Evolutionary conservation across 2,797 vertebrate genomes (phyloP).

Genomic region (Philypnodon macrostomus): DNA sequence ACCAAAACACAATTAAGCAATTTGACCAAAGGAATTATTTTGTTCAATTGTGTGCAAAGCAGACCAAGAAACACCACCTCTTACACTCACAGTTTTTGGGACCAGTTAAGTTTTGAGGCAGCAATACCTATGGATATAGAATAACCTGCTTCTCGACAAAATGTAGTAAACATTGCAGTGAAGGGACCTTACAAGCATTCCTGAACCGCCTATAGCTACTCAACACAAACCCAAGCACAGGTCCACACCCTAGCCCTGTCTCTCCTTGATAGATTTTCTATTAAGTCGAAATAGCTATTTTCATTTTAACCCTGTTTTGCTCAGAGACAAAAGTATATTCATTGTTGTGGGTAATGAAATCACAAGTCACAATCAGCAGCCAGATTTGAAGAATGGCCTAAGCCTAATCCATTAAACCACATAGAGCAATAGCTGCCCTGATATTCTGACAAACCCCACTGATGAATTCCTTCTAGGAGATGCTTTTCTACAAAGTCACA

Average conservation of each 20-base stretch:
- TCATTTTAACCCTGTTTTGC: constrained; percentile 55
- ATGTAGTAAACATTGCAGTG: too few relatives aligned
- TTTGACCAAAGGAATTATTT: too few relatives aligned
- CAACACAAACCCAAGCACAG: too few relatives aligned
- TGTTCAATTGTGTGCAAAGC: too few relatives aligned
- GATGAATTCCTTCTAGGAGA: constrained; percentile 49
- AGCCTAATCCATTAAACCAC: constrained; percentile 59
- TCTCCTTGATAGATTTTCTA: constrained; percentile 63
- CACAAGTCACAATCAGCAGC: constrained; percentile 51
- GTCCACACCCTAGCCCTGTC: constrained; percentile 34
- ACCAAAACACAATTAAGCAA: too few relatives aligned
- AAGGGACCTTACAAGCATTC: too few relatives aligned
- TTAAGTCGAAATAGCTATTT: constrained; percentile 55
- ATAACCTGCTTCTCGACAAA: too few relatives aligned
- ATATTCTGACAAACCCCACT: constrained; percentile 49
- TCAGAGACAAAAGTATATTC: constrained; percentile 40
- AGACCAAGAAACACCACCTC: too few relatives aligned
- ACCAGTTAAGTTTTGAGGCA: too few relatives aligned
- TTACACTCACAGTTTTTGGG: too few relatives aligned
- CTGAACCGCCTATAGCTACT: too few relatives aligned
- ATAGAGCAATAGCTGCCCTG: constrained; percentile 25
- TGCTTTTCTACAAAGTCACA: constrained; percentile 44
- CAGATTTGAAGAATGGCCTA: constrained; percentile 48
- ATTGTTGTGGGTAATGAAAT: constrained; percentile 62
- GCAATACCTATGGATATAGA: too few relatives aligned